Conservation (phyloP, 2,888 invertebrate genomes). For the Sphaeridia pumilis region DNA sequence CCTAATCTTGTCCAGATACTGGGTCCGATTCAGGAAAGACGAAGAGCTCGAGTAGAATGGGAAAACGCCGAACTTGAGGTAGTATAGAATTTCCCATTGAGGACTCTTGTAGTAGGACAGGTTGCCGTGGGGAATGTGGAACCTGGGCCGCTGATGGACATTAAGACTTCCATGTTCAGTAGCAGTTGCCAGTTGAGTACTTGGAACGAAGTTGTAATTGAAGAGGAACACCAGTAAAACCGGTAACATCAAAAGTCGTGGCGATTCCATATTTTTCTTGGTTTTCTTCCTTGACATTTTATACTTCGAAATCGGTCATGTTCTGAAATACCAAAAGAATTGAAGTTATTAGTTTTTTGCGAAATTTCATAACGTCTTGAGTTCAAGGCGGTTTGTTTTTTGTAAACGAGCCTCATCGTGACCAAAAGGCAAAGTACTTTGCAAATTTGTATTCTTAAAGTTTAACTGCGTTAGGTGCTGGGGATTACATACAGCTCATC, state of each 20-base stretch:
- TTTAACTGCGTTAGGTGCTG: too few species aligned
- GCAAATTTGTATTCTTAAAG: too few species aligned
- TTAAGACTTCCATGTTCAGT: conserved; percentile 17
- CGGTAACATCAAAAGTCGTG: conserved; percentile 5
- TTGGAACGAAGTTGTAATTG: too few species aligned
- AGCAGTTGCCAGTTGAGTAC: conserved; percentile 6
- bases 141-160: conserved; percentile 24
- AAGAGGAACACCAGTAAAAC: not conserved
- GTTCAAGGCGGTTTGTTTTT: too few species aligned
- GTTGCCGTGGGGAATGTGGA: conserved; percentile 31
- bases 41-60: conserved; percentile 21
- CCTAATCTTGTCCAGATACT: conserved; percentile 16
- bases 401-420: too few species aligned
- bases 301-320: too few species aligned
- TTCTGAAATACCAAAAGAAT: too few species aligned
- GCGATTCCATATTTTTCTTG: not conserved
- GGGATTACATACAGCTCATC: too few species aligned
- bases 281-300: not conserved
- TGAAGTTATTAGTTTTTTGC: too few species aligned
- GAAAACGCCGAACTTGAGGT: conserved; percentile 27
- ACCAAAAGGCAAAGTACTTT: too few species aligned
- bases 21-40: conserved; percentile 11
- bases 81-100: conserved; percentile 33
- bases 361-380: too few species aligned
- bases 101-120: conserved; percentile 25